Percentiles rank a stretch among this genome's conserved stretches.
Conservation (phyloP, 2,797 vertebrate genomes). For the Dryobates pubescens region DNA sequence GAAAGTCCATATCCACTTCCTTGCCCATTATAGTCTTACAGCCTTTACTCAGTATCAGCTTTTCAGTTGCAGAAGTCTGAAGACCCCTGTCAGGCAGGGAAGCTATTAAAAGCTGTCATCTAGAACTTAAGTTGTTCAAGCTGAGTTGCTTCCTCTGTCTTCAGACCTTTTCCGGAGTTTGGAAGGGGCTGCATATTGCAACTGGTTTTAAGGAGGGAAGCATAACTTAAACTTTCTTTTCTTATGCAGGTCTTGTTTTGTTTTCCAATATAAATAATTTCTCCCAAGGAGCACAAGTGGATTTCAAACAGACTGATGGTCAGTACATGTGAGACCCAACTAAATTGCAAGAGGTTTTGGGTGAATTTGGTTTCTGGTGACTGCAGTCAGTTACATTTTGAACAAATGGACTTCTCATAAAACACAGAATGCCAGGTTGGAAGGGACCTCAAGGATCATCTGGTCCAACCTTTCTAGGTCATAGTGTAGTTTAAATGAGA, state of each 20-base stretch:
- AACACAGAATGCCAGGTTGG: too few species aligned
- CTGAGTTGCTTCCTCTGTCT: not conserved
- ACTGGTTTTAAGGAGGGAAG: not conserved
- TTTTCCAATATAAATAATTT: not conserved
- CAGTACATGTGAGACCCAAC: not conserved
- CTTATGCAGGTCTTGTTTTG: not conserved
- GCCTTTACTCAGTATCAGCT: not conserved
- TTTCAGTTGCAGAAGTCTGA: not conserved
- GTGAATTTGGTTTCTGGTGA: not conserved
- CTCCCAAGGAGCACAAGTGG: not conserved
- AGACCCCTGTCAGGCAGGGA: not conserved
- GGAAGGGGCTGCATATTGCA: not conserved
- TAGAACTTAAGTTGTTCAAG: not conserved
- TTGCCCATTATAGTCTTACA: not conserved
- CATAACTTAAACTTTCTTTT: not conserved
- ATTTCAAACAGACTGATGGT: not conserved
- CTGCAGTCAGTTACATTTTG: accelerated
- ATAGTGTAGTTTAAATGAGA: too few species aligned
- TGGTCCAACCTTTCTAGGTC: too few species aligned
- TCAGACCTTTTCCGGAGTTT: not conserved
- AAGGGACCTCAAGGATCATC: too few species aligned
- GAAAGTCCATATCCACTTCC: not conserved
- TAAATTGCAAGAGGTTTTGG: not conserved
- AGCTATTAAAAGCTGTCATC: not conserved
- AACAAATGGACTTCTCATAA: not conserved